These are phyloP conservation scores for Enoplosus armatus DNA, from an alignment of 2,797 vertebrate genomes.

Conservation along the genomic window DNA sequence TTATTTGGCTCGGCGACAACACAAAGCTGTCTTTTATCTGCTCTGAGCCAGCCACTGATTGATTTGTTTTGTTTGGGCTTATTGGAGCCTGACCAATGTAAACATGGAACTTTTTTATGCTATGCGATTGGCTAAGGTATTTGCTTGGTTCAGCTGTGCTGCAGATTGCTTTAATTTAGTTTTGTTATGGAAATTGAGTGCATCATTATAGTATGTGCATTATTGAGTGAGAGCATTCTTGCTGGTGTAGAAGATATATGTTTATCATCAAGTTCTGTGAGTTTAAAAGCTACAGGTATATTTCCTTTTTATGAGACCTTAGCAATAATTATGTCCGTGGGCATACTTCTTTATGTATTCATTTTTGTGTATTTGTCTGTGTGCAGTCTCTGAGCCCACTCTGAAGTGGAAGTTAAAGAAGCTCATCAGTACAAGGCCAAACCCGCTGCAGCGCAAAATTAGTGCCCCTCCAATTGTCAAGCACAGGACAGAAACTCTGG, in stretches of 20 bases:
- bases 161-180: constrained; percentile 27
- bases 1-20: constrained; percentile 58
- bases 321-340: neutral
- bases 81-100: constrained; percentile 60
- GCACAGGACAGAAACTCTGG: constrained; percentile 85
- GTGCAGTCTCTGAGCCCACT: constrained; percentile 91
- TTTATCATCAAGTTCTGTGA: constrained; percentile 12
- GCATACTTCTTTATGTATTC: neutral
- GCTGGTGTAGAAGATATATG: neutral
- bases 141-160: constrained; percentile 28
- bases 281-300: neutral
- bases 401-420: constrained; percentile 92
- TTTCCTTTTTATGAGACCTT: neutral
- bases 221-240: constrained; percentile 7
- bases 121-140: constrained; percentile 25
- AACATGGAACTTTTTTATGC: constrained; percentile 47
- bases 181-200: constrained; percentile 29
- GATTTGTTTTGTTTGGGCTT: constrained; percentile 62
- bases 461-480: constrained; percentile 90
- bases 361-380: constrained; percentile 38
- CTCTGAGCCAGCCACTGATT: constrained; percentile 60
- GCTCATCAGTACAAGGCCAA: constrained; percentile 88
- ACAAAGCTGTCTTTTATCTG: constrained; percentile 66
- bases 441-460: constrained; percentile 90
- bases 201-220: neutral